Percentiles rank a stretch among this genome's conserved stretches.
Evolutionary conservation across 2,113 vertebrate species (phyloP).

Genomic region (Buteo buteo): DNA sequence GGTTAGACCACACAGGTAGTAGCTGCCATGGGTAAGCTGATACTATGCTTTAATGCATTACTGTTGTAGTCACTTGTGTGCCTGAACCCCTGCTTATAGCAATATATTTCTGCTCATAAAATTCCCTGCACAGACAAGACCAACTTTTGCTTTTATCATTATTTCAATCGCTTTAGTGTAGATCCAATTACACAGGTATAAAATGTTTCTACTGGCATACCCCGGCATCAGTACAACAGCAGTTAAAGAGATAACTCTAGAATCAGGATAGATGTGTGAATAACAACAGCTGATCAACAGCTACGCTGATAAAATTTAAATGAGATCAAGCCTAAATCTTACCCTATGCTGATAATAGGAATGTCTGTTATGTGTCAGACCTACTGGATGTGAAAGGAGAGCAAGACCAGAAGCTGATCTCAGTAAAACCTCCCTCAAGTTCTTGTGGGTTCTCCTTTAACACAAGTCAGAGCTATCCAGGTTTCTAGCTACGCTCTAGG

Average conservation of each 20-base stretch:
- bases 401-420: neutral
- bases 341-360: neutral
- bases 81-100: neutral
- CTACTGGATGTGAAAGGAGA: neutral
- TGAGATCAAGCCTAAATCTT: slow-evolving; percentile 51
- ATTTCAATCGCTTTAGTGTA: slow-evolving; percentile 17
- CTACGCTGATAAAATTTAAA: slow-evolving; percentile 55
- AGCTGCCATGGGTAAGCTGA: neutral
- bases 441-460: neutral
- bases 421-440: neutral
- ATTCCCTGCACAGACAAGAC: neutral
- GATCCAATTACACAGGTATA: slow-evolving; percentile 57
- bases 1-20: neutral
- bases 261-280: slow-evolving; percentile 29
- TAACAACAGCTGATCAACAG: slow-evolving; percentile 56
- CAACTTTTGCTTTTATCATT: slow-evolving; percentile 55
- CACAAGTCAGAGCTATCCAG: neutral
- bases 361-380: slow-evolving; percentile 26
- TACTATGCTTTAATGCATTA: neutral
- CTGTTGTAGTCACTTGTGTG: neutral
- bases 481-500: neutral
- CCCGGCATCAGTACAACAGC: slow-evolving; percentile 42
- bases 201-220: slow-evolving; percentile 41
- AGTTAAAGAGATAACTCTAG: slow-evolving; percentile 54
- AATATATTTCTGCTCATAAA: slow-evolving; percentile 13